Evolutionary conservation across 2,888 invertebrate species (phyloP).

Genomic region (Melolontha melolontha): DNA sequence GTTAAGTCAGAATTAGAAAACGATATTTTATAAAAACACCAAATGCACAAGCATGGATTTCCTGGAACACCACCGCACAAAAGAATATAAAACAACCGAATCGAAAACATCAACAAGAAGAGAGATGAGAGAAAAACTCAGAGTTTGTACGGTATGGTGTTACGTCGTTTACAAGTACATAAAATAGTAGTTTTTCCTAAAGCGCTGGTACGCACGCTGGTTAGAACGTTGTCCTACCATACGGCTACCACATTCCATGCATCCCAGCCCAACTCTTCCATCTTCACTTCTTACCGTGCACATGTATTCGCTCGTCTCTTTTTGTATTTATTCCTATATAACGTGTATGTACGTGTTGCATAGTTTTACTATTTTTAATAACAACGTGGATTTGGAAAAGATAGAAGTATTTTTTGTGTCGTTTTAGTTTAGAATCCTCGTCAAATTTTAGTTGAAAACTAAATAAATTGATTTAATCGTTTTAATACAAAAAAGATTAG

Average conservation of each 20-base stretch:
- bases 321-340: not conserved
- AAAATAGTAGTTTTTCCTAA: conserved; percentile 50
- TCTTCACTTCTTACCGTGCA: conserved; percentile 14
- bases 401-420: no score
- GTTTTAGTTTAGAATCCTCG: no score
- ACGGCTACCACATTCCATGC: conserved; percentile 55
- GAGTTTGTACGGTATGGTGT: conserved; percentile 51
- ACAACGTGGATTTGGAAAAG: no score
- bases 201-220: conserved; percentile 42
- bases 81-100: conserved; percentile 3
- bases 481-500: no score
- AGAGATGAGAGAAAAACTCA: conserved; percentile 41
- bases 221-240: conserved; percentile 49
- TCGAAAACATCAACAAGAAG: conserved; percentile 15
- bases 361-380: no score
- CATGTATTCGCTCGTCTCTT: conserved; percentile 14
- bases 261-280: conserved; percentile 47
- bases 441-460: no score
- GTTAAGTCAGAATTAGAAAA: no score
- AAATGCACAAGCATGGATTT: conserved; percentile 8
- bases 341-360: no score
- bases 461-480: no score
- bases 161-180: conserved; percentile 49
- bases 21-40: no score
- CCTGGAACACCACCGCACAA: conserved; percentile 27